A percentile compares a stretch with the other conserved stretches of the same genome.
Conservation (phyloP, 2,797 vertebrate species). For the Cyclopterus lumpus region DNA sequence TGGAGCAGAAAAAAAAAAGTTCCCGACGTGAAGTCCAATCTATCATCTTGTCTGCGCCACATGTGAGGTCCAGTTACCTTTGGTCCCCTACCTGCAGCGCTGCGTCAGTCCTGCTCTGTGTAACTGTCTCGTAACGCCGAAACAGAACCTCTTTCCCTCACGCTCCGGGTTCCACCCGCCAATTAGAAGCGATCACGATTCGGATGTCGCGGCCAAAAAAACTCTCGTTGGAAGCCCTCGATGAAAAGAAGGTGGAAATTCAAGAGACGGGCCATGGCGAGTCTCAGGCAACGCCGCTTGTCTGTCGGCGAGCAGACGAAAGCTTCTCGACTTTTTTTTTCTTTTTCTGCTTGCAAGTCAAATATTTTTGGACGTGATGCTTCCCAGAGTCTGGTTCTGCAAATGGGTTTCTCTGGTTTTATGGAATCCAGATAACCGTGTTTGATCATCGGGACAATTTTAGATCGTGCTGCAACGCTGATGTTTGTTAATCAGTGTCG, state of each 20-base stretch:
- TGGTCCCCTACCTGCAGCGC: conserved; percentile 41
- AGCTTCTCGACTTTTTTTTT: conserved; percentile 46
- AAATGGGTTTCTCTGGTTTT: conserved; percentile 40
- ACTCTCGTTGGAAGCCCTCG: conserved; percentile 23
- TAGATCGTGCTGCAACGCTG: conserved; percentile 10
- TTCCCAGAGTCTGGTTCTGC: conserved; percentile 61
- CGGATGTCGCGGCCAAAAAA: conserved; percentile 37
- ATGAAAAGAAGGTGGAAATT: conserved; percentile 11
- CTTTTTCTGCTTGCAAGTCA: conserved; percentile 28
- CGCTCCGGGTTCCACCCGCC: conserved; percentile 38
- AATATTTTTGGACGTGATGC: conserved; percentile 52
- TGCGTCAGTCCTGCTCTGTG: conserved; percentile 41
- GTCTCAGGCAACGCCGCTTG: conserved; percentile 39
- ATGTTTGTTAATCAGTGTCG: conserved; percentile 12
- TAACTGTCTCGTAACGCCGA: conserved; percentile 44
- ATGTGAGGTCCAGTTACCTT: conserved; percentile 36
- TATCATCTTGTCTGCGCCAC: conserved; percentile 7
- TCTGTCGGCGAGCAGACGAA: conserved; percentile 49
- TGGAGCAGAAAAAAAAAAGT: not conserved
- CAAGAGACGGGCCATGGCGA: conserved; percentile 31
- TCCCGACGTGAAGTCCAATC: conserved; percentile 5
- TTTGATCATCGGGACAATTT: conserved; percentile 38
- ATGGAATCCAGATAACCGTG: conserved; percentile 36
- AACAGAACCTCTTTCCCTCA: conserved; percentile 36
- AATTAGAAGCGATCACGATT: conserved; percentile 54